phyloP scores from a whole-genome alignment of 2,113 vertebrate species.

The Erythrolamprus reginae region DNA sequence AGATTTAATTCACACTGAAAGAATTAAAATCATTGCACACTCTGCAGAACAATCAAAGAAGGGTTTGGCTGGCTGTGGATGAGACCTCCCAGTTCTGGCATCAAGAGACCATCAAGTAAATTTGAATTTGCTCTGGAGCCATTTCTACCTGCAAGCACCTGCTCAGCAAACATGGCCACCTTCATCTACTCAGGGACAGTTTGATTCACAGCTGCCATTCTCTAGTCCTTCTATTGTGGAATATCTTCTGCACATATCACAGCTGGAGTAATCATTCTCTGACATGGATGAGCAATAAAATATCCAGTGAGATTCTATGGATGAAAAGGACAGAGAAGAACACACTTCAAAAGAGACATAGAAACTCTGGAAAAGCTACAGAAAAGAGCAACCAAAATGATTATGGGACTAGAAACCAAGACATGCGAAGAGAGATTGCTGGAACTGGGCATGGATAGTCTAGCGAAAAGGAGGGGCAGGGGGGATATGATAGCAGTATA shows the following conservation, averaged over 20 bases:
- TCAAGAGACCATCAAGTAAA: not conserved
- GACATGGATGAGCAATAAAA: not conserved
- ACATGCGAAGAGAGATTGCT: too few species aligned
- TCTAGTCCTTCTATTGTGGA: not conserved
- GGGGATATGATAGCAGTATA: too few species aligned
- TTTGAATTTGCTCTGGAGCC: not conserved
- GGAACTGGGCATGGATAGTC: too few species aligned
- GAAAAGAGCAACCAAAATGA: too few species aligned
- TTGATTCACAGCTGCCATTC: not conserved
- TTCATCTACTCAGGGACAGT: not conserved
- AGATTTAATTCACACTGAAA: not conserved
- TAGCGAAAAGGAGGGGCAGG: too few species aligned
- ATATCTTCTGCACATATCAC: not conserved
- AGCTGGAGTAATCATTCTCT: not conserved
- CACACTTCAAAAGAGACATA: too few species aligned
- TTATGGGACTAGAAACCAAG: too few species aligned
- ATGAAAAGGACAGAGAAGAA: not conserved
- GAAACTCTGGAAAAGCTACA: too few species aligned
- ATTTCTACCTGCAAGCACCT: not conserved
- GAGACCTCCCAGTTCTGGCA: not conserved
- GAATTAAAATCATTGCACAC: not conserved
- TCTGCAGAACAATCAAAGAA: not conserved
- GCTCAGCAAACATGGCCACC: not conserved
- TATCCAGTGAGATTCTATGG: too few species aligned
- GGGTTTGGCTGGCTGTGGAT: not conserved